Conservation (phyloP, 2,797 vertebrate species). For the Sebastolobus alascanus region DNA sequence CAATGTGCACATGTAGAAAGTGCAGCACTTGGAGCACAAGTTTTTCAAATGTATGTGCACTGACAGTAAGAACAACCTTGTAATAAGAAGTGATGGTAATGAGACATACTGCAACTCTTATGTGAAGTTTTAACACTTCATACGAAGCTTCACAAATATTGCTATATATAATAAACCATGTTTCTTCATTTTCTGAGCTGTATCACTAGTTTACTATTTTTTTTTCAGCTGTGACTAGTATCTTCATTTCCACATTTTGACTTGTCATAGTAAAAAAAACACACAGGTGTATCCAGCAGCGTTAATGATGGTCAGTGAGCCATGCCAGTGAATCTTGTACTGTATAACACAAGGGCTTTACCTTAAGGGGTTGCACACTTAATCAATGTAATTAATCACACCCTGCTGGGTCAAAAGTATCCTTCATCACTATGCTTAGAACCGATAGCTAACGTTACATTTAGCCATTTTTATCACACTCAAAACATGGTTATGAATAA, state of each 20-base stretch:
- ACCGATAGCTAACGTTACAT: no score
- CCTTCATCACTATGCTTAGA: neutral
- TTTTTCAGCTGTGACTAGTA: neutral
- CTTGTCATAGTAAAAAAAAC: neutral
- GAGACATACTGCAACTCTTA: neutral
- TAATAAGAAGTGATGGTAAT: no score
- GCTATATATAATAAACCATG: no score
- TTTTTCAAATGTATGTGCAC: neutral
- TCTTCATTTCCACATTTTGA: no score
- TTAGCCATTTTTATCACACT: no score
- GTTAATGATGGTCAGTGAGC: neutral
- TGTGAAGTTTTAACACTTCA: neutral
- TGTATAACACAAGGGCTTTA: no score
- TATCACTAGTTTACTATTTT: fast-evolving
- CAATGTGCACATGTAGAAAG: neutral
- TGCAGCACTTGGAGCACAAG: neutral
- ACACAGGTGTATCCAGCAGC: neutral
- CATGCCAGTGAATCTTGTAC: neutral
- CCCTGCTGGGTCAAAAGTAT: neutral
- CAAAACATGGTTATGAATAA: no score
- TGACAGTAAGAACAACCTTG: neutral
- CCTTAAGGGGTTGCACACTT: neutral
- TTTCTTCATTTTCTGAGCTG: neutral
- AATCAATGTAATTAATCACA: neutral
- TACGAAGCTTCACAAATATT: neutral